Conservation (phyloP, 2,888 invertebrate species). For the Pseudococcus viburni region DNA sequence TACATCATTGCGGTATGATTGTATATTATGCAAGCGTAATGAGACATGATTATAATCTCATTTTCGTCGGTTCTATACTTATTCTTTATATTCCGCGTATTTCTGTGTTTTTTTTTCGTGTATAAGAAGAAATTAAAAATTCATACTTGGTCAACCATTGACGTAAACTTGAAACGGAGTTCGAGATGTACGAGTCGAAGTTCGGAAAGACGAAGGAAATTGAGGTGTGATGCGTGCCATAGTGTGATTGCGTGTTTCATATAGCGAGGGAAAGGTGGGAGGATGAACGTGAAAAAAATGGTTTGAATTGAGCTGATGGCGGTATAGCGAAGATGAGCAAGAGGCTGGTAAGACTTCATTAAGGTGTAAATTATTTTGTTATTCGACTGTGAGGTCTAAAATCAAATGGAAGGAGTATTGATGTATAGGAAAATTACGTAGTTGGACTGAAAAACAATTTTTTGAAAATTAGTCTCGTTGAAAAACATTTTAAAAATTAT, state of each 20-base stretch:
- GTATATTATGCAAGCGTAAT: slow-evolving; percentile 28
- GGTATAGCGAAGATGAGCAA: background rate
- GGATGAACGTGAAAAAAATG: background rate
- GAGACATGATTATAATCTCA: slow-evolving; percentile 48
- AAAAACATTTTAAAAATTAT: no score
- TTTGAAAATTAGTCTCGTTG: no score
- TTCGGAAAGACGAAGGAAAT: background rate
- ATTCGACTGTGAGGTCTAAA: no score
- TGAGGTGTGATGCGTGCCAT: background rate
- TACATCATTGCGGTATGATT: slow-evolving; percentile 37
- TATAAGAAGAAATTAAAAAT: slow-evolving; percentile 36
- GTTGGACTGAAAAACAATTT: no score
- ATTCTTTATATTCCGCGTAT: background rate
- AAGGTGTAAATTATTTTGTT: no score
- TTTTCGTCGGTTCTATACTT: slow-evolving; percentile 23
- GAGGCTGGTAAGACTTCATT: background rate
- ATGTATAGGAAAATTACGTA: no score
- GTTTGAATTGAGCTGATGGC: background rate
- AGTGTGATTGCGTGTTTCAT: background rate
- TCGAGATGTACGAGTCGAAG: background rate
- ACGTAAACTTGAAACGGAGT: slow-evolving; percentile 20
- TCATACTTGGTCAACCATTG: slow-evolving; percentile 42
- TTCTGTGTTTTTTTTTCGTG: background rate
- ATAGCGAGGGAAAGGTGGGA: background rate
- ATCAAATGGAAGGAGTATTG: no score